Evolutionary conservation across 2,113 vertebrate genomes (phyloP).

Genomic region (Petaurus breviceps): DNA sequence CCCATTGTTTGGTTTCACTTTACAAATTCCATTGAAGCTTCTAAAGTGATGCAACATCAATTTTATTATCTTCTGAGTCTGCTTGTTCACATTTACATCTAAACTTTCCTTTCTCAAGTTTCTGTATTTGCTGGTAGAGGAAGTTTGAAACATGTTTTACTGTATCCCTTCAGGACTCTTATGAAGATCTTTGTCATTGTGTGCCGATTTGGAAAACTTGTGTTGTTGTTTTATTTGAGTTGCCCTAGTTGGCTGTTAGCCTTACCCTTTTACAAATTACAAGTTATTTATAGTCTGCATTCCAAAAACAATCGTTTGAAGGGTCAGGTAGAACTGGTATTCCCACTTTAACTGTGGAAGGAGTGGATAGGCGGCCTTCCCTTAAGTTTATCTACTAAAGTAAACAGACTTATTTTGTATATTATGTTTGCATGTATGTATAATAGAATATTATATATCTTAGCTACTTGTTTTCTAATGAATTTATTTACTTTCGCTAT

Average conservation of each 20-base stretch:
- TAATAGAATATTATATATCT: not conserved
- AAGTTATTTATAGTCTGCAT: constrained; percentile 15
- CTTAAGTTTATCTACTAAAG: constrained; percentile 12
- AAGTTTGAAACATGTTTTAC: constrained; percentile 18
- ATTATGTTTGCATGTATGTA: not conserved
- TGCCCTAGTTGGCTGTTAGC: not conserved
- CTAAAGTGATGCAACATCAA: constrained; percentile 1
- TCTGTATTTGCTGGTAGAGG: constrained; percentile 25
- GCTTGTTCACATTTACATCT: constrained; percentile 6
- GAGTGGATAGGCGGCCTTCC: not conserved
- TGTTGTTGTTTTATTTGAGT: constrained; percentile 4
- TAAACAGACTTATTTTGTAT: not conserved
- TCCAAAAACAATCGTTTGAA: constrained; percentile 26
- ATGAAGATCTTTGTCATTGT: constrained; percentile 47
- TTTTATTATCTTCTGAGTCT: not conserved
- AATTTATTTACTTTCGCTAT: constrained; percentile 13
- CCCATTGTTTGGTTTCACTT: constrained; percentile 34
- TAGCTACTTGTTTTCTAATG: not conserved
- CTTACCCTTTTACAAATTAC: not conserved
- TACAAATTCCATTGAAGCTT: not conserved
- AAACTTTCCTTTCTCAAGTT: constrained; percentile 20
- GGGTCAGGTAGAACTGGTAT: constrained; percentile 20
- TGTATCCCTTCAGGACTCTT: not conserved
- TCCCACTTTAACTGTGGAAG: not conserved
- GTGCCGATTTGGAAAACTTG: constrained; percentile 14